These are phyloP conservation scores for Agriotes lineatus DNA, from an alignment of 2,888 invertebrate genomes.

Conservation along the genomic window DNA sequence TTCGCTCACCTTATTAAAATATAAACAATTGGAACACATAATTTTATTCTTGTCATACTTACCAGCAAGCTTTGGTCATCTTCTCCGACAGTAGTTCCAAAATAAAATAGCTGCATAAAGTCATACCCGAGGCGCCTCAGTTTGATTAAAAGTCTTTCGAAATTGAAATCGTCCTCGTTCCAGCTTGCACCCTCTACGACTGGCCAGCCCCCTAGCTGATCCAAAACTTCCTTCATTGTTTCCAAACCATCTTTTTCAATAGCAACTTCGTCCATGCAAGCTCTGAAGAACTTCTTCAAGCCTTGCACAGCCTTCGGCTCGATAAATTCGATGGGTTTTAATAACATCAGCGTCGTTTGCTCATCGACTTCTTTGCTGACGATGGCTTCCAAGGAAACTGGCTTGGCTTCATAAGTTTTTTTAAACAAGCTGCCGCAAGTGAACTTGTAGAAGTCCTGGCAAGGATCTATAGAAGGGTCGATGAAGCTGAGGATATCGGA, in stretches of 20 bases:
- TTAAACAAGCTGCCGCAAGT: constrained; percentile 79
- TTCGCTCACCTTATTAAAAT: too few species aligned
- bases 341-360: constrained; percentile 63
- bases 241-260: constrained; percentile 80
- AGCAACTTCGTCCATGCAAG: constrained; percentile 58
- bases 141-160: constrained; percentile 30
- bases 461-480: constrained; percentile 76
- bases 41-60: too few species aligned
- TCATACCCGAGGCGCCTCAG: constrained; percentile 31
- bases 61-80: constrained; percentile 27
- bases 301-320: constrained; percentile 64
- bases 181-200: constrained; percentile 80
- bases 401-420: constrained; percentile 79
- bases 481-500: constrained; percentile 75
- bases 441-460: constrained; percentile 82
- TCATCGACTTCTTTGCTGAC: constrained; percentile 65
- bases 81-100: constrained; percentile 27
- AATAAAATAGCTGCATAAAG: constrained; percentile 33
- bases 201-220: constrained; percentile 89
- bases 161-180: constrained; percentile 65
- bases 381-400: constrained; percentile 65
- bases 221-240: constrained; percentile 66
- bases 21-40: too few species aligned
- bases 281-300: constrained; percentile 65
- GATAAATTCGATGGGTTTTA: constrained; percentile 57